phyloP scores from a whole-genome alignment of 2,888 invertebrate genomes.

The Caenorhabditis panamensis region DNA sequence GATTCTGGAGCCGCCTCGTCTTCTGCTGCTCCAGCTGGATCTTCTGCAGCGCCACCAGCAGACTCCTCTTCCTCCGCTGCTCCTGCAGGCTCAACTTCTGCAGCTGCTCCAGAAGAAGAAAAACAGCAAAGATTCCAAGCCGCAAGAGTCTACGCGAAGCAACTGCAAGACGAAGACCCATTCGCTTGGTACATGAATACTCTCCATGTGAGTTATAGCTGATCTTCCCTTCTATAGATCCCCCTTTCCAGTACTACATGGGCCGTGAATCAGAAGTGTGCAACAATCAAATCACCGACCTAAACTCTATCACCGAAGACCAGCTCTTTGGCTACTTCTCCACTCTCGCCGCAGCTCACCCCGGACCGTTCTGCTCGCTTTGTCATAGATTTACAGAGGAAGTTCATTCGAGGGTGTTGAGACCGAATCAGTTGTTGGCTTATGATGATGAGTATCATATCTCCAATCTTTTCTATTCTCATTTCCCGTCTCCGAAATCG shows the following conservation, averaged over 20 bases:
- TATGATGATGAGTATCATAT: constrained; percentile 62
- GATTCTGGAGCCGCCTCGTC: background rate
- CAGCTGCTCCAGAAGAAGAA: constrained; percentile 3
- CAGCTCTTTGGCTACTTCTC: constrained; percentile 68
- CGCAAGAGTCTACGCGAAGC: constrained; percentile 28
- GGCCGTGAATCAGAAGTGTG: constrained; percentile 54
- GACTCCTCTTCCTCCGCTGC: constrained; percentile 5
- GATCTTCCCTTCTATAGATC: background rate
- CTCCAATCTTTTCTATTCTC: constrained; percentile 50
- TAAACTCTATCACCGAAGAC: constrained; percentile 66
- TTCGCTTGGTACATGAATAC: constrained; percentile 53
- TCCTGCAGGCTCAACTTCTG: background rate
- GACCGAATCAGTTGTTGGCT: constrained; percentile 45
- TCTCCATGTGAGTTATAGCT: constrained; percentile 44
- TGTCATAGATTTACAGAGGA: constrained; percentile 64
- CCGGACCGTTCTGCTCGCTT: constrained; percentile 69
- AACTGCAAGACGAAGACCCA: constrained; percentile 40
- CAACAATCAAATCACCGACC: constrained; percentile 57
- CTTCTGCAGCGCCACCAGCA: constrained; percentile 1
- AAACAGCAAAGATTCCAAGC: constrained; percentile 5
- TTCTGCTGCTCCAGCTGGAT: constrained; percentile 5
- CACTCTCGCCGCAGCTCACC: constrained; percentile 61
- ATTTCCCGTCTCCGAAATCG: constrained; percentile 61
- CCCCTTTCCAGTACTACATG: constrained; percentile 56
- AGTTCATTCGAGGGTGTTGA: constrained; percentile 48